Conservation (phyloP, 37 sponge, comb jelly and placozoan genomes). For the Mnemiopsis leidyi region DNA sequence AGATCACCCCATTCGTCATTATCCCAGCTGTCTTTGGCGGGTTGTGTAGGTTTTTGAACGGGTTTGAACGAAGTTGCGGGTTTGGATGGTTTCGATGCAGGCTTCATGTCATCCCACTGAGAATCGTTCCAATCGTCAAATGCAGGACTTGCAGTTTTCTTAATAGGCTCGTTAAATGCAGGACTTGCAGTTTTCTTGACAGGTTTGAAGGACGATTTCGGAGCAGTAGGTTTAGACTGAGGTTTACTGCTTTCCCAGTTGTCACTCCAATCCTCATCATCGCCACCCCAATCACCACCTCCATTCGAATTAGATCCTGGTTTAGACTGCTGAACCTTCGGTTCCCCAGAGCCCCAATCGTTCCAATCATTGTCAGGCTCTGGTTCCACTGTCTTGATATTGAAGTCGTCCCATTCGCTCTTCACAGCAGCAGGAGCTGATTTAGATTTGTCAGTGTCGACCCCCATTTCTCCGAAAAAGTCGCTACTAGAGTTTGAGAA, state of each 20-base stretch:
- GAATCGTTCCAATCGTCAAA: background rate
- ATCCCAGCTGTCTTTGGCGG: constrained; percentile 11
- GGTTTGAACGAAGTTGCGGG: too few species aligned
- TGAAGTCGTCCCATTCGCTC: constrained; percentile 51
- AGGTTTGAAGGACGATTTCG: background rate
- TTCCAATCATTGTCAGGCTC: background rate
- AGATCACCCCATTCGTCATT: constrained; percentile 19
- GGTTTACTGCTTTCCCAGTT: too few species aligned
- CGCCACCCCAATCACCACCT: background rate
- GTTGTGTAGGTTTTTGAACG: too few species aligned
- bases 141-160: too few species aligned
- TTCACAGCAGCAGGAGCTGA: background rate
- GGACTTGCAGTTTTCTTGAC: background rate
- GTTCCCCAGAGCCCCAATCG: background rate
- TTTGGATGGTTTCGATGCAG: background rate
- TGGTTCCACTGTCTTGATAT: background rate
- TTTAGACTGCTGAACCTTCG: too few species aligned
- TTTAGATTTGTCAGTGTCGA: background rate
- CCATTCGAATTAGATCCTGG: background rate
- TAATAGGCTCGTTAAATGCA: too few species aligned
- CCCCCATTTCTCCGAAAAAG: constrained; percentile 39
- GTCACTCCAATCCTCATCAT: background rate
- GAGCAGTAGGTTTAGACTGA: background rate
- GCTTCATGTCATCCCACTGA: constrained; percentile 2
- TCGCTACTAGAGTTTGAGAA: background rate